These are phyloP conservation scores for Isichthys henryi DNA, from an alignment of 2,113 vertebrate species.

Conservation along the genomic window DNA sequence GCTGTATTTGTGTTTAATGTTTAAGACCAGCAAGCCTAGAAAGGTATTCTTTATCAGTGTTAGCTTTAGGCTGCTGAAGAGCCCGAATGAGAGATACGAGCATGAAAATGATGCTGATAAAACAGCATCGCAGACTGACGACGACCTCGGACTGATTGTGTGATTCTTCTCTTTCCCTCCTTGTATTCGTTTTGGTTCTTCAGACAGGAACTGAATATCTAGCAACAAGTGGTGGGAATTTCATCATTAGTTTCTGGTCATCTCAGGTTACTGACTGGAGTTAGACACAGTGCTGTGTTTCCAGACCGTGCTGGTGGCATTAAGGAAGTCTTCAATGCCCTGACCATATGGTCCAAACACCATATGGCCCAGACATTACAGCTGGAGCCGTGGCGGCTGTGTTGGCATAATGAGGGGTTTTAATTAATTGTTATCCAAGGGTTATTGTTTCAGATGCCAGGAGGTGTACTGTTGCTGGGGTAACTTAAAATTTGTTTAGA, in stretches of 20 bases:
- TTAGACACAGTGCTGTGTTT: neutral
- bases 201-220: constrained; percentile 35
- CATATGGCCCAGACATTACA: neutral
- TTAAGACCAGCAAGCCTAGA: neutral
- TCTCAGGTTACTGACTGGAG: neutral
- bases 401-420: neutral
- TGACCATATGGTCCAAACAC: neutral
- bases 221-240: neutral
- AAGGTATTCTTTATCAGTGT: neutral
- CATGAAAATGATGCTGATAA: neutral
- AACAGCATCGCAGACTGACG: constrained; percentile 39
- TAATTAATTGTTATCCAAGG: neutral
- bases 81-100: neutral
- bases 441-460: neutral
- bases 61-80: neutral
- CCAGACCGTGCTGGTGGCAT: neutral
- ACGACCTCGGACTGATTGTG: constrained; percentile 54
- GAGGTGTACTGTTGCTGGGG: neutral
- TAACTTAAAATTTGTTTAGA: neutral
- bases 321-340: neutral
- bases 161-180: constrained; percentile 41
- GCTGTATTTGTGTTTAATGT: neutral
- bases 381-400: neutral
- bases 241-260: neutral
- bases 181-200: constrained; percentile 40